Evolutionary conservation across 2,797 vertebrate genomes (phyloP).

Genomic region (Cryptoprocta ferox): DNA sequence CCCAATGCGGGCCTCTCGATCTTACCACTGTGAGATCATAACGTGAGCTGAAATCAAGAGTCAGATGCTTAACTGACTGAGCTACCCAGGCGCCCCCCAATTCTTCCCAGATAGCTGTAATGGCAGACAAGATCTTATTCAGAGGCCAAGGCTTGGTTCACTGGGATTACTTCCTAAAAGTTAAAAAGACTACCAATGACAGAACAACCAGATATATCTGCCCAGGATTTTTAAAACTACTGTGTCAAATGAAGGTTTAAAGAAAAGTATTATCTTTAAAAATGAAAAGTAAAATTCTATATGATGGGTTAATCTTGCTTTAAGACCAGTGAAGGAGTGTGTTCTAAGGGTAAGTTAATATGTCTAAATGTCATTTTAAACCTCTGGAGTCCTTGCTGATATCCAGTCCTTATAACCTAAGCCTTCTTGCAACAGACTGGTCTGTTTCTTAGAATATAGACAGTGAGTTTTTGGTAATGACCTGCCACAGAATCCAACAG

Average conservation of each 20-base stretch:
- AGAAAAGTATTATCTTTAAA: background rate
- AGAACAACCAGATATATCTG: background rate
- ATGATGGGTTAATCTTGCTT: background rate
- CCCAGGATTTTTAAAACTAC: background rate
- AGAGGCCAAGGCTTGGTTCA: background rate
- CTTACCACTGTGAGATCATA: too few species aligned
- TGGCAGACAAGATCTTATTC: background rate
- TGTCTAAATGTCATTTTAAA: background rate
- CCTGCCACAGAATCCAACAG: background rate
- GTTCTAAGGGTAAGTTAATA: constrained; percentile 24
- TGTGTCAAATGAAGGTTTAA: background rate
- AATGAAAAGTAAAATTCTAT: constrained; percentile 8
- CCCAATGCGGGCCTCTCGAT: too few species aligned
- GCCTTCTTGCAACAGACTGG: background rate
- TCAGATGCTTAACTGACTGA: too few species aligned
- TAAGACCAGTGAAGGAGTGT: background rate
- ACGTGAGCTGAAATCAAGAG: too few species aligned
- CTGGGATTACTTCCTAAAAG: constrained; percentile 25
- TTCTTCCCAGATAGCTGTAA: background rate
- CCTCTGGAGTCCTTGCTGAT: background rate
- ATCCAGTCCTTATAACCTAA: background rate
- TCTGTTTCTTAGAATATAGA: background rate
- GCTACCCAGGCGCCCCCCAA: too few species aligned
- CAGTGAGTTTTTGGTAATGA: background rate
- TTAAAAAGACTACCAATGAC: constrained; percentile 21